phyloP scores from a whole-genome alignment of 2,113 vertebrate genomes.

The Microtus ochrogaster region DNA sequence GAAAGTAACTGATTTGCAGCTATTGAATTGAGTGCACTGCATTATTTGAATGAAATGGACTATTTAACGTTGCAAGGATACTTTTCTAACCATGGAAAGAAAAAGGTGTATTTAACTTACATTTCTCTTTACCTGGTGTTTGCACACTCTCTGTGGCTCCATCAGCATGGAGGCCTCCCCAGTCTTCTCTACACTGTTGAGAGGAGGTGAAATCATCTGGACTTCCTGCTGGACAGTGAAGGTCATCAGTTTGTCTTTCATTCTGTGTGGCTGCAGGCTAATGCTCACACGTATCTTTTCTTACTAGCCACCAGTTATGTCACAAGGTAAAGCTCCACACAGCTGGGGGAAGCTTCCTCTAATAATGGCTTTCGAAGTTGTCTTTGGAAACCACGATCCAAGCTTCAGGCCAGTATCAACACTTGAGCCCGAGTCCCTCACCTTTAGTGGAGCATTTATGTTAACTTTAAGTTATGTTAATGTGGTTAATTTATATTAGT shows the following conservation, averaged over 20 bases:
- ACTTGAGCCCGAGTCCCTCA: not conserved
- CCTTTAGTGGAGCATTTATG: not conserved
- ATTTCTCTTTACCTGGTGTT: not conserved
- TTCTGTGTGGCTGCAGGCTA: not conserved
- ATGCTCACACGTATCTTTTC: not conserved
- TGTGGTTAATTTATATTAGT: not conserved
- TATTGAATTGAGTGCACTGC: not conserved
- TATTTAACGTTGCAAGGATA: not conserved
- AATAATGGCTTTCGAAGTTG: slow-evolving; percentile 6
- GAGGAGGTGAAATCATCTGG: not conserved
- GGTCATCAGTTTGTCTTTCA: not conserved
- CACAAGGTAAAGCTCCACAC: not conserved
- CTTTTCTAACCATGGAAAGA: not conserved
- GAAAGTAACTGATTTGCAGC: not conserved
- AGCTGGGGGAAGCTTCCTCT: not conserved
- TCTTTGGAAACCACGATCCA: not conserved
- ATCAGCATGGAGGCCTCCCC: not conserved
- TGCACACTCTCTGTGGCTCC: accelerated
- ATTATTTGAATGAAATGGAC: not conserved
- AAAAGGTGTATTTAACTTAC: not conserved
- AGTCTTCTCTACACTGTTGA: not conserved
- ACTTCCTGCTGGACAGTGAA: not conserved
- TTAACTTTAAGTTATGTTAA: not conserved
- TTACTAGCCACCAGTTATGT: not conserved
- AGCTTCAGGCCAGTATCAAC: not conserved